Base-by-base conservation (phyloP, 2,888 invertebrate species). In the Dusona sp. region DNA sequence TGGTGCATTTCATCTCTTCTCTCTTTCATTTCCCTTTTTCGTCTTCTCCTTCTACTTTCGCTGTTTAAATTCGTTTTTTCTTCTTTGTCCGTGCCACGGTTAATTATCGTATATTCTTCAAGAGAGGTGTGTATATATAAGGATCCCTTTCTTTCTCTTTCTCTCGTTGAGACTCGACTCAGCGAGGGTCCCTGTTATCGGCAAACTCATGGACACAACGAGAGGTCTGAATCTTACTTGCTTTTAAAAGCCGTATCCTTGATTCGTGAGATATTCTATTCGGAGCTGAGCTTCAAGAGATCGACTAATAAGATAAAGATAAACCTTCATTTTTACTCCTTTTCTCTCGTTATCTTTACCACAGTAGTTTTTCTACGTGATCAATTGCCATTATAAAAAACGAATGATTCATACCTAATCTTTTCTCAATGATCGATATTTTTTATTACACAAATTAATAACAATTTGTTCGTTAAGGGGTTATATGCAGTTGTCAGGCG, bases 101-200 rank as follows among this genome's bases (percentile, higher is more conserved):
- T 86, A 86, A 86, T 86, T 86, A 86, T 70, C 86, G 77, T 83
- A 86, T 86, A 86, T 86, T 79, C 83, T 83, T 86, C 79, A 64
- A 61, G 79, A 74, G 48, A 61, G 25, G 13, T n/a, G 72, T 48
- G 33, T 25, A 6, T 42, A 36, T 73, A 64, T 51, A 65, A 73
- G 64, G 64, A 65, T 13, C 25, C 29, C 29, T 29, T 48, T 25
- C 29, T 29, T 13, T 61, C 16, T 61, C n/a, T n/a, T 61, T 16
- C 29, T 61, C 45, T 33, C 45, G 36, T n/a, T 19, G 19, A 29
- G 57, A 68, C 51, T 54, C 54, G 78, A 54, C 54, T 25, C 13
- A n/a, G 54, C 42, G 57, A 54, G 64, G 61, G 61, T 42, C 16
- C 16, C 68, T 64, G 57, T 72, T 77, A 86, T 86, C 85, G 67